These are phyloP conservation scores for Pocillopora verrucosa DNA, from an alignment of 64 coral and sea anemone species.

Conservation along the genomic window DNA sequence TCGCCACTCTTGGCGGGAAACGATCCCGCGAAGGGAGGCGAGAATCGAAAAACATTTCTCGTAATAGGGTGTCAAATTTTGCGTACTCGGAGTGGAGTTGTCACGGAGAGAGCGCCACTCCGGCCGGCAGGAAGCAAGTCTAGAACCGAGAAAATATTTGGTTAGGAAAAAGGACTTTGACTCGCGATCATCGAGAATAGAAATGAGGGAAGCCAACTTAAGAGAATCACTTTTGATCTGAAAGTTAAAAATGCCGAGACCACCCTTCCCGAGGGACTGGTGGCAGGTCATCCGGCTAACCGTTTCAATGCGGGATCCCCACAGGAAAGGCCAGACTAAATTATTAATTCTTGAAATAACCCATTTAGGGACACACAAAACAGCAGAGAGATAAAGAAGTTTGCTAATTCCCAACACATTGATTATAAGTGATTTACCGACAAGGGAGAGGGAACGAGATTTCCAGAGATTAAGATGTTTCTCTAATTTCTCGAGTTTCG, in stretches of 20 bases:
- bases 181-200: background rate
- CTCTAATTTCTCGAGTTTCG: background rate
- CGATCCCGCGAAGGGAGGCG: background rate
- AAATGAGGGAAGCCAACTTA: background rate
- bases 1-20: background rate
- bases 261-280: background rate
- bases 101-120: background rate
- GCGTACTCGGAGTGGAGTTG: background rate
- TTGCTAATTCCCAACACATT: background rate
- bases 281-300: background rate
- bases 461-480: conserved; percentile 1
- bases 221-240: background rate
- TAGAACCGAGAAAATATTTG: background rate
- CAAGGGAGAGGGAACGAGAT: background rate
- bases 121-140: background rate
- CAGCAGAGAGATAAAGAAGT: background rate
- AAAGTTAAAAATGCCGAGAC: background rate
- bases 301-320: background rate
- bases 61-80: background rate
- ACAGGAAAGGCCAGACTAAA: background rate
- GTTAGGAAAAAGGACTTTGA: background rate
- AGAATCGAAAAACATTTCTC: background rate
- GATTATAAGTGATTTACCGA: background rate
- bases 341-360: background rate
- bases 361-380: background rate